Evolutionary conservation across 2,113 vertebrate species (phyloP).

Genomic region (Columba livia): DNA sequence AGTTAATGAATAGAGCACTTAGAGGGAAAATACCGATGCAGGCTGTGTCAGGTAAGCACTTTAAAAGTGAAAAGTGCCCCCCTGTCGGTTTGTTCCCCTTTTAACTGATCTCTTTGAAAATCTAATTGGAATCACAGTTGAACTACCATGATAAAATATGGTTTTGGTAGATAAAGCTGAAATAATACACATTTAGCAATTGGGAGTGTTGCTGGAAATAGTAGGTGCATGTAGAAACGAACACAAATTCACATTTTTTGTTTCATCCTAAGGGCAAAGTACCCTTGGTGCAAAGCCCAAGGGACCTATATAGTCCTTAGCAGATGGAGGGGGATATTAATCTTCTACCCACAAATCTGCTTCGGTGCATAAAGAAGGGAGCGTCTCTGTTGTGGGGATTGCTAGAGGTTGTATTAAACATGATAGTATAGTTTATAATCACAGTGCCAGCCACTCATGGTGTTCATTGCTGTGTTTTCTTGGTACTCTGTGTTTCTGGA

Average conservation of each 20-base stretch:
- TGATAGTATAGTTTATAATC: slow-evolving; percentile 9
- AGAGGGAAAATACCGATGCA: neutral
- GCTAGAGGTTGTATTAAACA: slow-evolving; percentile 18
- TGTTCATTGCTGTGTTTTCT: neutral
- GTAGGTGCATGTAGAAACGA: neutral
- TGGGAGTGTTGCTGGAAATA: slow-evolving; percentile 8
- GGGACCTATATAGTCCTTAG: slow-evolving; percentile 47
- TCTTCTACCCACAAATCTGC: slow-evolving; percentile 43
- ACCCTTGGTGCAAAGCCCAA: slow-evolving; percentile 46
- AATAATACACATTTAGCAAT: slow-evolving; percentile 25
- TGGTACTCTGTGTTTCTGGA: neutral
- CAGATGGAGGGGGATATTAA: slow-evolving; percentile 58
- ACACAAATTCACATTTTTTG: slow-evolving; percentile 34
- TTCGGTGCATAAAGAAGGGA: slow-evolving; percentile 32
- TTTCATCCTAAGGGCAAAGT: slow-evolving; percentile 60
- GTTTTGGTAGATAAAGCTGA: slow-evolving; percentile 37
- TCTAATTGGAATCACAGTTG: slow-evolving; percentile 39
- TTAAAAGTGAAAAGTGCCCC: slow-evolving; percentile 11
- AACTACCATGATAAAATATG: neutral
- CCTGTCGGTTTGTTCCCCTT: slow-evolving; percentile 39
- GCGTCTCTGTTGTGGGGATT: slow-evolving; percentile 9
- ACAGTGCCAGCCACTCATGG: neutral
- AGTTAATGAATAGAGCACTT: slow-evolving; percentile 34
- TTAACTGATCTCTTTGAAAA: slow-evolving; percentile 46
- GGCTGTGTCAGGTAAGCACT: slow-evolving; percentile 21